These are phyloP conservation scores for Brachionus angularis DNA, from an alignment of 1,140 invertebrate species.

Conservation along the genomic window DNA sequence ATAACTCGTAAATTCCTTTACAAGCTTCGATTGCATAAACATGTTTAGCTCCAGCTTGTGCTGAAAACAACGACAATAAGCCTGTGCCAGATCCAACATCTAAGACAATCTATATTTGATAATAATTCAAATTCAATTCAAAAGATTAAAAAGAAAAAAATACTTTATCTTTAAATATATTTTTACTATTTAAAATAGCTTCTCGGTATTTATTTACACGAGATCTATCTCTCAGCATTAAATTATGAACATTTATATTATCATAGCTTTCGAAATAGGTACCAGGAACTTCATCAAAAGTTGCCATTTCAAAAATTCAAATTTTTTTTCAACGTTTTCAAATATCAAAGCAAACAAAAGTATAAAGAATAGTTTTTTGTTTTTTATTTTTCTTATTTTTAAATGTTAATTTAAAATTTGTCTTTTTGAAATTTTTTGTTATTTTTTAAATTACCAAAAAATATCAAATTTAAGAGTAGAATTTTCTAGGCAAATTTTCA, in stretches of 20 bases:
- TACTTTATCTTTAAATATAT: constrained; percentile 53
- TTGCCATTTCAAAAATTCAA: constrained; percentile 8
- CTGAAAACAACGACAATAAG: constrained; percentile 95
- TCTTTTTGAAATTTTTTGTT: too few relatives aligned
- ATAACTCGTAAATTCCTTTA: constrained; percentile 93
- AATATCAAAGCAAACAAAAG: too few relatives aligned
- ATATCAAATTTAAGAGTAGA: too few relatives aligned
- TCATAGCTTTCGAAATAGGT: constrained; percentile 43
- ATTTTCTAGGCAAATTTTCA: too few relatives aligned
- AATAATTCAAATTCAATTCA: constrained; percentile 58
- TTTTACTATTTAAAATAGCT: constrained; percentile 52
- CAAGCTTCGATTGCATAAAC: constrained; percentile 98
- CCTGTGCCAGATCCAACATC: constrained; percentile 83
- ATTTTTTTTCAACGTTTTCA: not conserved
- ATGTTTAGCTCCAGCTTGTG: constrained; percentile 89
- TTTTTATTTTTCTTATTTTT: too few relatives aligned
- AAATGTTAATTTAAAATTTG: too few relatives aligned
- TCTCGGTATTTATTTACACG: constrained; percentile 48
- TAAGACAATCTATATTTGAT: constrained; percentile 69
- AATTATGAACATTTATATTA: constrained; percentile 25
- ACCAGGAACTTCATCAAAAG: constrained; percentile 24
- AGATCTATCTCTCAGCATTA: constrained; percentile 27
- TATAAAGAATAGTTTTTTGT: too few relatives aligned
- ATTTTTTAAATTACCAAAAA: too few relatives aligned
- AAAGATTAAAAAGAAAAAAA: not conserved